A percentile compares a stretch with the other conserved stretches of the same genome.
These are phyloP conservation scores for Euspilapteryx auroguttella DNA, from an alignment of 2,888 invertebrate species.

Conservation along the genomic window DNA sequence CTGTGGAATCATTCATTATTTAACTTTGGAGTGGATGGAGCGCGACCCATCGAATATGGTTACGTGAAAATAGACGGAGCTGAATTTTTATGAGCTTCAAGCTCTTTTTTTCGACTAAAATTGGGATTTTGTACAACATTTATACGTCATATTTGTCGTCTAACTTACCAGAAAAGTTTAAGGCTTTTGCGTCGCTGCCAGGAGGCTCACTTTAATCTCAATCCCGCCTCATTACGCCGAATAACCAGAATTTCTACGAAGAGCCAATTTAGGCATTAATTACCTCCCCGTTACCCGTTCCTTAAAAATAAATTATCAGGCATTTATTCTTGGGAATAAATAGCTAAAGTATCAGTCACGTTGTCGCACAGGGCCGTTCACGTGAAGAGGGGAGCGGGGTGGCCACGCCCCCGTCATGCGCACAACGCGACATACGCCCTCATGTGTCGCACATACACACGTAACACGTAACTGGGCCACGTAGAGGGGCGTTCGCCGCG, in stretches of 20 bases:
- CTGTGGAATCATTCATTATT: too few species aligned
- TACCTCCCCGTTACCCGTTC: slow-evolving; percentile 44
- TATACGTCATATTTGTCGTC: too few species aligned
- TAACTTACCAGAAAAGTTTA: too few species aligned
- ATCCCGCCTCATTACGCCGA: slow-evolving; percentile 41
- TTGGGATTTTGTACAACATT: too few species aligned
- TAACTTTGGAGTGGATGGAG: too few species aligned
- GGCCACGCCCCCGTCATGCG: slow-evolving; percentile 43
- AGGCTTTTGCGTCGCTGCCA: too few species aligned
- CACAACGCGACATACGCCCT: slow-evolving; percentile 33
- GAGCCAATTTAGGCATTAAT: slow-evolving; percentile 59
- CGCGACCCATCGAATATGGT: too few species aligned
- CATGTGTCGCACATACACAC: slow-evolving; percentile 17
- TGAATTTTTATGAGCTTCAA: too few species aligned
- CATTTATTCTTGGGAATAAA: slow-evolving; percentile 53
- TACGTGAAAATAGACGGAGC: too few species aligned
- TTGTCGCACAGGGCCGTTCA: slow-evolving; percentile 28
- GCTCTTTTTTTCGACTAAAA: too few species aligned
- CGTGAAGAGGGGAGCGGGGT: slow-evolving; percentile 27
- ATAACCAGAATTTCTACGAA: slow-evolving; percentile 57
- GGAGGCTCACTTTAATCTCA: too few species aligned
- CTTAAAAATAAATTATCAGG: slow-evolving; percentile 60
- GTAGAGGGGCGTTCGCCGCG: slow-evolving; percentile 29
- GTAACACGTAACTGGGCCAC: slow-evolving; percentile 13
- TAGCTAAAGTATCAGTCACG: too few species aligned